These are phyloP conservation scores for Homalodisca vitripennis DNA, from an alignment of 1,140 invertebrate genomes.

Conservation along the genomic window DNA sequence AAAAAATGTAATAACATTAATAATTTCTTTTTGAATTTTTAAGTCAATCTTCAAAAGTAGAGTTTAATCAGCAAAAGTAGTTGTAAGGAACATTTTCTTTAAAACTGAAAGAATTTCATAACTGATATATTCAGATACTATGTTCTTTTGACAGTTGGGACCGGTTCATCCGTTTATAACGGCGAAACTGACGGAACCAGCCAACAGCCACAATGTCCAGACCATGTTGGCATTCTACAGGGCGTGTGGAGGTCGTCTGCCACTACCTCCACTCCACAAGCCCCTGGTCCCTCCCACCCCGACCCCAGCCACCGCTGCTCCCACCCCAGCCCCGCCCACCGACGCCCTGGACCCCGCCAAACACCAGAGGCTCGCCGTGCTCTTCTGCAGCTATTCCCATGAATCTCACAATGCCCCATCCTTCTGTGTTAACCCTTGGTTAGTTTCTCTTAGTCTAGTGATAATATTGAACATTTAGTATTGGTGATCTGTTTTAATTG, in stretches of 20 bases:
- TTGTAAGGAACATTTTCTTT: too few species aligned
- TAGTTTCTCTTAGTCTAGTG: too few species aligned
- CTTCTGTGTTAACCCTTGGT: conserved; percentile 89
- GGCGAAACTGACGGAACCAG: conserved; percentile 62
- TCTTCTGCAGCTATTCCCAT: conserved; percentile 90
- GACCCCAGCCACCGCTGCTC: not conserved
- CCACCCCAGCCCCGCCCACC: not conserved
- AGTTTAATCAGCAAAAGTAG: too few species aligned
- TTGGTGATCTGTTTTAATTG: too few species aligned
- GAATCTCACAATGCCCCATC: conserved; percentile 77
- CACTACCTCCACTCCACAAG: not conserved
- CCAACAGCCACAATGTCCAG: conserved; percentile 63
- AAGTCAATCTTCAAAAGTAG: too few species aligned
- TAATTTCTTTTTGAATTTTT: too few species aligned
- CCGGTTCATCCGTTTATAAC: conserved; percentile 70
- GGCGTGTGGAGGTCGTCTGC: conserved; percentile 75
- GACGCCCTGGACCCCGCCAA: conserved; percentile 85
- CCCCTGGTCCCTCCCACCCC: not conserved
- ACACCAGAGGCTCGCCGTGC: conserved; percentile 85
- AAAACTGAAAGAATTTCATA: too few species aligned
- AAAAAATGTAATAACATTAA: too few species aligned
- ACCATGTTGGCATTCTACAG: conserved; percentile 79
- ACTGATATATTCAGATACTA: too few species aligned
- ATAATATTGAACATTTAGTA: too few species aligned
- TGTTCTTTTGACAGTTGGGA: conserved; percentile 38